Evolutionary conservation across 2,888 invertebrate genomes (phyloP).

Genomic region (Megaustenia siamemsis): DNA sequence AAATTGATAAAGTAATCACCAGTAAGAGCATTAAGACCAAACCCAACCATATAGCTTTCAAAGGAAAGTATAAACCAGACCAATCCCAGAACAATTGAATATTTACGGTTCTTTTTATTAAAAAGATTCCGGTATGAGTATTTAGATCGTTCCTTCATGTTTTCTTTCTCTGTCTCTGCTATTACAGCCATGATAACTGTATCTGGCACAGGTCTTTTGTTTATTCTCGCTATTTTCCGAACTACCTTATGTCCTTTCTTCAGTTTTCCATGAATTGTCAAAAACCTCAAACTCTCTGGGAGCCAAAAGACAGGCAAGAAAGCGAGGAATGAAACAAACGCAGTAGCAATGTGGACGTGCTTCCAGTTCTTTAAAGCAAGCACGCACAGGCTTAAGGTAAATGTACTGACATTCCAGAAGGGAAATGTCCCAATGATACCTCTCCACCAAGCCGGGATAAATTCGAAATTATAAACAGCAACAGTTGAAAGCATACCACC

Average conservation of each 20-base stretch:
- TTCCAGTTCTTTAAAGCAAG: constrained; percentile 11
- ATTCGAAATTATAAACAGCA: not conserved
- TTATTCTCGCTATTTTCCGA: not conserved
- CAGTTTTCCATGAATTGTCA: constrained; percentile 10
- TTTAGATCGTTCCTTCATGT: not conserved
- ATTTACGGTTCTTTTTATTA: not conserved
- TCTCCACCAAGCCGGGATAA: not conserved
- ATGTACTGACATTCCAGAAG: not conserved
- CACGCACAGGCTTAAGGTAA: not conserved
- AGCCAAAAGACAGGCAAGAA: constrained; percentile 16
- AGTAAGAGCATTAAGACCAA: constrained; percentile 58
- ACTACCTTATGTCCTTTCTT: not conserved
- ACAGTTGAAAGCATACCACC: not conserved
- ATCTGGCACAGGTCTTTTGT: constrained; percentile 17
- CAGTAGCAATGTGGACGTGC: not conserved
- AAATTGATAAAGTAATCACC: constrained; percentile 63
- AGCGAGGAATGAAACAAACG: not conserved
- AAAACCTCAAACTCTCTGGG: constrained; percentile 9
- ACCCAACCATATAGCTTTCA: constrained; percentile 62
- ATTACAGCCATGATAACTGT: not conserved
- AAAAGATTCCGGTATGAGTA: not conserved
- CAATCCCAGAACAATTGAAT: not conserved
- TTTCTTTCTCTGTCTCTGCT: not conserved
- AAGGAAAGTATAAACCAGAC: constrained; percentile 19
- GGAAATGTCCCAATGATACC: not conserved